Percentiles rank a stretch among this genome's conserved stretches.
These are phyloP conservation scores for Synanceia verrucosa DNA, from an alignment of 2,797 vertebrate species.

Conservation along the genomic window DNA sequence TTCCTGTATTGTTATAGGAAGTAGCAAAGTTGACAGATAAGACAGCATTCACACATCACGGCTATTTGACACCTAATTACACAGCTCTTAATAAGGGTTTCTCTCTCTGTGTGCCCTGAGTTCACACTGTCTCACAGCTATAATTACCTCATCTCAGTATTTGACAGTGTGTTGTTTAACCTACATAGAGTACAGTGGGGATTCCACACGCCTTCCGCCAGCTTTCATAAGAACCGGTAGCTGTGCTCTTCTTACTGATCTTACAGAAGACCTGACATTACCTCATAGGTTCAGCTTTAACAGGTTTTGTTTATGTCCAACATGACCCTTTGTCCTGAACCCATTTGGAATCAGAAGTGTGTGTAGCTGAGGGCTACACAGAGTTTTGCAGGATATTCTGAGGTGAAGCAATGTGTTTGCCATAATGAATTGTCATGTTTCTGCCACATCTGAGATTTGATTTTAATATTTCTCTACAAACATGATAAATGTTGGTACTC, in stretches of 20 bases:
- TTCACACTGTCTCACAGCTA: constrained; percentile 74
- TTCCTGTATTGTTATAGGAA: constrained; percentile 43
- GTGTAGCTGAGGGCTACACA: constrained; percentile 14
- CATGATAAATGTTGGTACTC: not conserved
- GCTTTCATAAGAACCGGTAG: constrained; percentile 59
- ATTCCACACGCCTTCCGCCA: constrained; percentile 66
- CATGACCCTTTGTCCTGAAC: constrained; percentile 55
- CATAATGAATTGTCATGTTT: not conserved
- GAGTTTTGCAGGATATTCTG: not conserved
- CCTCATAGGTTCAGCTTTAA: constrained; percentile 56
- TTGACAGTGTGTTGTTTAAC: constrained; percentile 81
- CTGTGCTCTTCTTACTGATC: constrained; percentile 75
- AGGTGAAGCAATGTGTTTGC: not conserved
- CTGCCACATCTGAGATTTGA: not conserved
- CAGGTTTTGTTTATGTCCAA: constrained; percentile 68
- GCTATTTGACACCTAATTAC: constrained; percentile 81
- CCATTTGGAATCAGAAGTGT: constrained; percentile 30
- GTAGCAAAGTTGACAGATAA: constrained; percentile 66
- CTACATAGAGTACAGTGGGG: constrained; percentile 72
- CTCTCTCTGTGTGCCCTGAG: constrained; percentile 67
- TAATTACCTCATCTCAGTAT: constrained; percentile 85
- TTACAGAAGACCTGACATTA: constrained; percentile 64
- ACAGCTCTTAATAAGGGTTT: constrained; percentile 81
- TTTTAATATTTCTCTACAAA: not conserved
- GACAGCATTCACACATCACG: constrained; percentile 75